Base-by-base conservation (phyloP, 2,888 invertebrate species). In the Oeneis ivallda region DNA sequence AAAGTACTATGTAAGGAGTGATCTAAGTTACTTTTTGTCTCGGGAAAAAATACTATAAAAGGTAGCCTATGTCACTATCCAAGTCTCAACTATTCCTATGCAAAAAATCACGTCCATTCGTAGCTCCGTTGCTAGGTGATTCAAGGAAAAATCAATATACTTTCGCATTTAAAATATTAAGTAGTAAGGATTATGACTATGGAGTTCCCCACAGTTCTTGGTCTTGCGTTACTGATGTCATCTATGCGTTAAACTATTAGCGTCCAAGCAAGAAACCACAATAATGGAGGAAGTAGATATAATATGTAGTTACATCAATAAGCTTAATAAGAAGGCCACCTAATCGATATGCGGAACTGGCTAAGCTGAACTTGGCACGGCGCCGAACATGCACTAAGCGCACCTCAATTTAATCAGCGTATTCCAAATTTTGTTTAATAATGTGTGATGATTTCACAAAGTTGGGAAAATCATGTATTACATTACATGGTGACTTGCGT, bases 401-500 rank as follows among this genome's bases (percentile, higher is more conserved):
- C 71, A 74, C 72, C 72, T 71, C 71, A 71, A 70, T 73, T 72
- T 73, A 72, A 71, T 72, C 71, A 73, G 70, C 70, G 72, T 70
- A 67, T 67, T 66, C 58, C 65, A 66, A 71, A 69, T 67, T 70
- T 69, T 70, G 68, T 68, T 70, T 72, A 71, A 72, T 73, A 71
- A 73, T 71, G 66, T 65, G 66, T 67, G 68, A 72, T 74, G 70
- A 69, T 69, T 66, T 66, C 67, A 69, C 69, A 69, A 70, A 68
- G 64, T 71, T 70, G 49, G 69, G 71, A 71, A 73, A 73, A 74
- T 75, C 72, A 68, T 73, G 73, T 80, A 81, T 85, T 80, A 85
- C 84, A 83, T 82, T 83, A 84, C 81, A 80, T 75, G 83, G 84
- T 92, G 91, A 92, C 87, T 90, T 87, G 90, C 91, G 82, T 85